Evolutionary conservation across 2,113 vertebrate species (phyloP).

Genomic region (Indri indri): DNA sequence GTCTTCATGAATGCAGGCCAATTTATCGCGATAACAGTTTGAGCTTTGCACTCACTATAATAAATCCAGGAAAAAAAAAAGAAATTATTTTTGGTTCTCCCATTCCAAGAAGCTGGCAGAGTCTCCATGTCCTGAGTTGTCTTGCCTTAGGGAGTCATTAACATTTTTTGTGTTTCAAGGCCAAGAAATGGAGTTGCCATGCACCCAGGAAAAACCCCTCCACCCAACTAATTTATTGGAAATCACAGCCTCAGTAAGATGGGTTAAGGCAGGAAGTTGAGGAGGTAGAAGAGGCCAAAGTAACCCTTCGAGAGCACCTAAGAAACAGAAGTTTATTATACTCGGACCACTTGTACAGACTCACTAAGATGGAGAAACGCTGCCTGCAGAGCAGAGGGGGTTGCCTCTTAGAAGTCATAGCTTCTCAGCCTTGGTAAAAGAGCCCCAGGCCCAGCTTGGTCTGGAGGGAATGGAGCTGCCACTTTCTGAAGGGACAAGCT

Average conservation of each 20-base stretch:
- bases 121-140: not conserved
- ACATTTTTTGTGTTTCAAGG: not conserved
- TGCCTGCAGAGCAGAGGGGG: rapidly evolving
- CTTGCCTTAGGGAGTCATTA: not conserved
- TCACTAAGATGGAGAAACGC: not conserved
- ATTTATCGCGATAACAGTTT: not conserved
- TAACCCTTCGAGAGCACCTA: not conserved
- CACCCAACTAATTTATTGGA: not conserved
- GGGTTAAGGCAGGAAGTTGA: not conserved
- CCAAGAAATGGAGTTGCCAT: not conserved
- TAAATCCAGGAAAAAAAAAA: not conserved
- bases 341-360: not conserved
- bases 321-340: not conserved
- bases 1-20: not conserved
- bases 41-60: not conserved
- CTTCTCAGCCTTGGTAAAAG: too few relatives aligned
- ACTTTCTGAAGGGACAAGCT: too few relatives aligned
- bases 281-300: not conserved
- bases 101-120: not conserved
- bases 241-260: not conserved
- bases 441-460: not conserved
- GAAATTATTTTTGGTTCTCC: not conserved
- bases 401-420: rapidly evolving
- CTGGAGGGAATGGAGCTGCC: not conserved
- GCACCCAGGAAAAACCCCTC: not conserved